Evolutionary conservation across 2,113 vertebrate genomes (phyloP).

Genomic region (Pelvicachromis taeniatus): DNA sequence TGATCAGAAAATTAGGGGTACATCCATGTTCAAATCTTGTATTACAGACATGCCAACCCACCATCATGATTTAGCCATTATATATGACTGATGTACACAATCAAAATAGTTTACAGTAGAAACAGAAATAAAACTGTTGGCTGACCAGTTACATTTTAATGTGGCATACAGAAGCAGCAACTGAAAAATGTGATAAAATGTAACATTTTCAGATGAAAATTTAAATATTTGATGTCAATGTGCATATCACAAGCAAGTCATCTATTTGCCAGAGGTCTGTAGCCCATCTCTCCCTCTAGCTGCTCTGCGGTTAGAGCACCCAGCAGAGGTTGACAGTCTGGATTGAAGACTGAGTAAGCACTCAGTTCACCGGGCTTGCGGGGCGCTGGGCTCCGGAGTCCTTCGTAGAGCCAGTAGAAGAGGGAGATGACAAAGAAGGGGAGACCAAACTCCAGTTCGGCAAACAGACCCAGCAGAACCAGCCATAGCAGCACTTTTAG

Average conservation of each 20-base stretch:
- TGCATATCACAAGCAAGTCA: constrained; percentile 8
- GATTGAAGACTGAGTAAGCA: constrained; percentile 95
- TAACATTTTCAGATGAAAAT: background rate
- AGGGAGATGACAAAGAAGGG: constrained; percentile 86
- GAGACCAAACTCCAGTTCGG: constrained; percentile 85
- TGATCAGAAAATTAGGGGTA: background rate
- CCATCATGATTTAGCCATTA: background rate
- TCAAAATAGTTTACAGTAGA: background rate
- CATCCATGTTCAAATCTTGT: background rate
- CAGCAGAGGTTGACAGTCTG: constrained; percentile 84
- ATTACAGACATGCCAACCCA: background rate
- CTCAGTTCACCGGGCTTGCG: constrained; percentile 82
- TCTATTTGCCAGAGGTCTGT: constrained; percentile 69
- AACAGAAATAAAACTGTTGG: background rate
- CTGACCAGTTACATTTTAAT: background rate
- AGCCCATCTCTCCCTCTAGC: constrained; percentile 86
- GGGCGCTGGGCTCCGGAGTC: constrained; percentile 75
- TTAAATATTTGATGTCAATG: background rate
- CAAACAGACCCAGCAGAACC: constrained; percentile 85
- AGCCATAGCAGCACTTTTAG: constrained; percentile 88
- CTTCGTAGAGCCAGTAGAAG: constrained; percentile 90
- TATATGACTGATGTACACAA: background rate
- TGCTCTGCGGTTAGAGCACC: constrained; percentile 89
- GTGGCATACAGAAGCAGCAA: background rate
- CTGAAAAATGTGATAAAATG: background rate